Conservation (phyloP, 2,888 invertebrate genomes). For the Orchesella flavescens region DNA sequence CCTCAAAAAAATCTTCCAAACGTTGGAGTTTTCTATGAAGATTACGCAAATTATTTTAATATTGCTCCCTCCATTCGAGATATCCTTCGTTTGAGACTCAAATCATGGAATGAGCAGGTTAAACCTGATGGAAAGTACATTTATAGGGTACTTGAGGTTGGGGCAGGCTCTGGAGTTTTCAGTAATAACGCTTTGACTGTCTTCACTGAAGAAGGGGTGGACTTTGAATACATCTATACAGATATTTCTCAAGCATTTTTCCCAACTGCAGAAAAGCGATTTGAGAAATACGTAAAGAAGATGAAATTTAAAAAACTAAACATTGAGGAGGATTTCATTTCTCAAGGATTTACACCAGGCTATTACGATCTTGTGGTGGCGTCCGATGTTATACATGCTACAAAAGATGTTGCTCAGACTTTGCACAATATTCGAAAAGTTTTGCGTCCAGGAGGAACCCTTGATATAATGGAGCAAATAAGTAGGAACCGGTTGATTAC, state of each 20-base stretch:
- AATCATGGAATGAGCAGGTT: not conserved
- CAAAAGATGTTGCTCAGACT: constrained; percentile 33
- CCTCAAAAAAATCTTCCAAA: not conserved
- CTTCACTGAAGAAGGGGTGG: not conserved
- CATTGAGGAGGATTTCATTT: constrained; percentile 54
- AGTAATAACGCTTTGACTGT: constrained; percentile 7
- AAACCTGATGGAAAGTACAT: no score
- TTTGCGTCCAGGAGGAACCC: constrained; percentile 31
- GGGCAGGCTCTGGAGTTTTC: constrained; percentile 39
- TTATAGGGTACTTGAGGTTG: constrained; percentile 40
- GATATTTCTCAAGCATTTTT: constrained; percentile 52
- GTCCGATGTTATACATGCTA: constrained; percentile 49
- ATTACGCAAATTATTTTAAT: not conserved
- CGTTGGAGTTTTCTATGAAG: not conserved
- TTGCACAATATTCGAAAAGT: constrained; percentile 40
- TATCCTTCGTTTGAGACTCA: not conserved
- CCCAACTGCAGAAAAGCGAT: constrained; percentile 18
- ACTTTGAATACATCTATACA: constrained; percentile 36
- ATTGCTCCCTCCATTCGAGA: not conserved
- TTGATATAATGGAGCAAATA: constrained; percentile 44
- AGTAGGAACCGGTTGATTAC: constrained; percentile 12
- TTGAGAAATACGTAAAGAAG: constrained; percentile 11
- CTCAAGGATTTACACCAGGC: constrained; percentile 50
- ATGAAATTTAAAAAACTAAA: constrained; percentile 50
- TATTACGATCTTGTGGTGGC: constrained; percentile 47